Base-by-base conservation (phyloP, 2,888 invertebrate genomes). In the Acleris emargana region DNA sequence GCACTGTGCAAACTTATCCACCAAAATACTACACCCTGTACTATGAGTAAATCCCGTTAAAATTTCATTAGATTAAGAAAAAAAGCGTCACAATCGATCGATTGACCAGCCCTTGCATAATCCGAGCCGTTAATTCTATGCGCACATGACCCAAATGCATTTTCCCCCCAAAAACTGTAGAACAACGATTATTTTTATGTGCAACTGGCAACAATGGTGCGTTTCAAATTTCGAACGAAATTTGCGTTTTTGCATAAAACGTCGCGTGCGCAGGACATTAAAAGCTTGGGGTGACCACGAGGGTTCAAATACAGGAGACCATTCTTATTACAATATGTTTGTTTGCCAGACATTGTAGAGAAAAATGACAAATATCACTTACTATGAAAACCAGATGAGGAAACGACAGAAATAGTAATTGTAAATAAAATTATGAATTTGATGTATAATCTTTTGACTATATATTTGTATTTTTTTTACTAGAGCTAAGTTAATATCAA, bases 201-300 rank as follows among this genome's bases (percentile, higher is more conserved):
- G 81, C 83, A 71, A 73, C 73, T 78, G 74, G 75, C 73, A 77
- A 82, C 91, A 92, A 92, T 86, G 78, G 84, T 85, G 78, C 92
- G 92, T 91, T 92, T 92, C 92, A 91, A 92, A 92, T 91, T 91
- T 91, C 92, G 82, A 83, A 72, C 84, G 83, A 90, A 92, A 91
- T 91, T 92, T 91, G 91, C 91, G 91, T 91, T 92, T 92, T 91
- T 91, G 91, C 92, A 92, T 92, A 91, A 91, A 91, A 75, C 83
- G 86, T 84, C 91, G 91, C 91, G 90, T 88, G 91, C 87, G 84
- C 73, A 73, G 69, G 76, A 80, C 85, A 86, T 88, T 89, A 86
- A 74, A 80, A 78, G 68, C 60, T 43, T 69, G 20, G 1, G 67
- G 83, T 78, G 79, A 73, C 88, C 78, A 87, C 59, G 49, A 17